Percentiles rank a stretch among this genome's conserved stretches.
phyloP scores from a whole-genome alignment of 2,888 invertebrate genomes.

The Eudemis profundana region DNA sequence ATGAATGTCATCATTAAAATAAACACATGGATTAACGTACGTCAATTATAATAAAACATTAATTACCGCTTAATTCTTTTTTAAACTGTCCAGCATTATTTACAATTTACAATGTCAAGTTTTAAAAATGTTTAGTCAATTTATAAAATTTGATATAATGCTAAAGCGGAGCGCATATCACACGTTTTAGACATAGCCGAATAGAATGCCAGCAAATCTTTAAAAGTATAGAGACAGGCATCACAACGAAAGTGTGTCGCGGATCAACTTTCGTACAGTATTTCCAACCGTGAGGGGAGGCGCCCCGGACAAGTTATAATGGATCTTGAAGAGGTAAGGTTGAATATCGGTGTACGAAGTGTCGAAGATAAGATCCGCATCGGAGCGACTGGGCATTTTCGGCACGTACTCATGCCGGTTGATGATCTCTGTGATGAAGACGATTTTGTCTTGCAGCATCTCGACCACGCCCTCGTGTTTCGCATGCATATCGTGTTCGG shows the following conservation, averaged over 20 bases:
- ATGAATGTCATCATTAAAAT: constrained; percentile 32
- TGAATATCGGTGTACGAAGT: constrained; percentile 96
- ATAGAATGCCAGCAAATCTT: background rate
- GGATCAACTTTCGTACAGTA: constrained; percentile 95
- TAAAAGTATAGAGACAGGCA: constrained; percentile 55
- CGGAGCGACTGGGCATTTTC: constrained; percentile 96
- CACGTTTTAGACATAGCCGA: constrained; percentile 38
- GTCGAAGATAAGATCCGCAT: constrained; percentile 97
- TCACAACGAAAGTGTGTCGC: constrained; percentile 93
- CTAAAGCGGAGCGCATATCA: constrained; percentile 31
- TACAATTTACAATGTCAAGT: constrained; percentile 36
- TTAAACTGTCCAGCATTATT: constrained; percentile 39
- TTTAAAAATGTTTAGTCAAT: constrained; percentile 19
- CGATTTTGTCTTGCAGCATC: constrained; percentile 95
- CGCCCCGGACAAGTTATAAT: constrained; percentile 92
- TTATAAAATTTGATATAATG: constrained; percentile 12
- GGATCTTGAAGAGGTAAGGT: constrained; percentile 97
- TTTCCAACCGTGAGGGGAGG: constrained; percentile 93
- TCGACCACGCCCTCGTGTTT: constrained; percentile 95
- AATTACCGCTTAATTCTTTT: constrained; percentile 20
- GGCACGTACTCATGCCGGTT: constrained; percentile 98
- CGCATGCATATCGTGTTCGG: constrained; percentile 94
- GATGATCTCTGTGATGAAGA: constrained; percentile 97
- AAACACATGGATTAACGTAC: constrained; percentile 29
- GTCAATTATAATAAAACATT: constrained; percentile 37